Base-by-base conservation (phyloP, 1,140 invertebrate genomes). In the Scaptomyza pallida region DNA sequence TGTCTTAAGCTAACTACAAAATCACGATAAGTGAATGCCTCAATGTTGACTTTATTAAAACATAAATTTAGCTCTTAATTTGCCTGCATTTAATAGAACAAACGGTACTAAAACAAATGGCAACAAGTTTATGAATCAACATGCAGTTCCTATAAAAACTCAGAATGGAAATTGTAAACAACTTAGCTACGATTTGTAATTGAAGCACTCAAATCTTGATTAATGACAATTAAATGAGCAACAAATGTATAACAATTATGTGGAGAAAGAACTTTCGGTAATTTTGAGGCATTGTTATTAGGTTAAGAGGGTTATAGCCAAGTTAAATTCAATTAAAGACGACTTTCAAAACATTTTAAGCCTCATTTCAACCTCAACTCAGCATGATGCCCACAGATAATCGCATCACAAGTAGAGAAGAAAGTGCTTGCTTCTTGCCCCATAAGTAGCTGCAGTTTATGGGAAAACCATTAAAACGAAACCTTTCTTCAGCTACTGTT, bases 291-390 rank as follows among this genome's bases (percentile, higher is more conserved):
- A 47, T 67, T 54, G 45, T 67, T 35, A 52, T 60, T 17, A 17
- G 45, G 37, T 9, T 60, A 19, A 15, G 3, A 40, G 23, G 56
- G 16, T 45, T 40, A 35, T 41, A 37, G 37, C 33, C 51, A 41
- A 55, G 72, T 35, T 72, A 73, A 77, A 86, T 85, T 86, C 61
- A 81, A 86, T 80, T 81, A 86, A 74, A 74, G 69, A 23, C 61
- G 67, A 65, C 80, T 86, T 74, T 86, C 77, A 81, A 86, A 85
- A 77, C 64, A 86, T 52, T 44, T 5, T 23, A 63, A 63, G 56
- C 72, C 75, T 30, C 62, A 72, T 75, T 77, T 72, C 70, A 50
- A 41, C 37, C 40, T 43, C 17, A n/a, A 35, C 48, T 30, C 47
- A 64, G 19, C 54, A 15, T 57, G 60, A 50, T 63, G 50, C 59